Conservation (phyloP, 1,140 invertebrate species). For the Zaprionus davidi region DNA sequence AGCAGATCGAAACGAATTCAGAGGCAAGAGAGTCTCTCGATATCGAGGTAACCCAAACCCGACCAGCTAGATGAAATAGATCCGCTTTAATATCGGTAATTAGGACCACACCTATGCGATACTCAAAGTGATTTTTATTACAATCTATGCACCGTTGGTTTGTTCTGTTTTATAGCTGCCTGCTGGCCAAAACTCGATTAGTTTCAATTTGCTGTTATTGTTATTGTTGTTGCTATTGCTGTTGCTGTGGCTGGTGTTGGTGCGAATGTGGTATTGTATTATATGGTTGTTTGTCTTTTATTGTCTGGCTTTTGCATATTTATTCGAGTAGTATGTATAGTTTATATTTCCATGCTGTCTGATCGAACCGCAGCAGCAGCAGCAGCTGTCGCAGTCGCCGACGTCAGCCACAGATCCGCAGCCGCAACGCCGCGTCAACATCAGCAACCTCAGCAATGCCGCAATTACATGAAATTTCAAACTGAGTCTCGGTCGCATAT, state of each 20-base stretch:
- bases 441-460: slow-evolving; percentile 39
- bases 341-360: slow-evolving; percentile 56
- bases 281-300: slow-evolving; percentile 36
- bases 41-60: background rate
- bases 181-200: slow-evolving; percentile 79
- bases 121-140: slow-evolving; percentile 83
- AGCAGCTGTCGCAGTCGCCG: background rate
- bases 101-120: slow-evolving; percentile 82
- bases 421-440: slow-evolving; percentile 27
- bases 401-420: background rate
- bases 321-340: slow-evolving; percentile 17
- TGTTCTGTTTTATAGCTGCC: slow-evolving; percentile 71
- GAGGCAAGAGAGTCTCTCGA: background rate
- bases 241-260: slow-evolving; percentile 29
- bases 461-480: slow-evolving; percentile 55
- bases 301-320: slow-evolving; percentile 49
- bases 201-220: slow-evolving; percentile 75
- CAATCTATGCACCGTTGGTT: slow-evolving; percentile 48
- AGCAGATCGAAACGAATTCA: slow-evolving; percentile 47
- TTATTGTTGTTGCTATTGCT: slow-evolving; percentile 34
- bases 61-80: slow-evolving; percentile 70
- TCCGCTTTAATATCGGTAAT: slow-evolving; percentile 82
- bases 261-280: slow-evolving; percentile 31
- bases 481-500: slow-evolving; percentile 55
- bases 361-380: slow-evolving; percentile 49